A percentile compares a stretch with the other conserved stretches of the same genome.
Evolutionary conservation across 2,888 invertebrate genomes (phyloP).

Genomic region (Eristalis intricaria): DNA sequence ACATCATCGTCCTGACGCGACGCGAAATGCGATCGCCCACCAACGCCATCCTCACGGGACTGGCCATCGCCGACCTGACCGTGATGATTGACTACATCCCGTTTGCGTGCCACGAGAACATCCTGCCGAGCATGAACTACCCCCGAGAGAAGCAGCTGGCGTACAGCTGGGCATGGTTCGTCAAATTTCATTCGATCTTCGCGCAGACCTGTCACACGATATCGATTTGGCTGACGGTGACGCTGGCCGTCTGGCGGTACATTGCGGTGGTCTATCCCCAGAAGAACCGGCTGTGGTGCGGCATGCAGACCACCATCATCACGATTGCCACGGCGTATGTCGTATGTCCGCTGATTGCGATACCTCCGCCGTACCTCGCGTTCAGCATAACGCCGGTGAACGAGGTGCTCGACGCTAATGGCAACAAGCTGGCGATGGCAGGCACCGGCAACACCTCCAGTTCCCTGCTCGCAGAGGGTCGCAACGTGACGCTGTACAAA

Average conservation of each 20-base stretch:
- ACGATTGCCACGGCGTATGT: slow-evolving; percentile 91
- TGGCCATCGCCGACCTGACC: slow-evolving; percentile 95
- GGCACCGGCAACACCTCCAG: slow-evolving; percentile 63
- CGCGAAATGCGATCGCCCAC: slow-evolving; percentile 96
- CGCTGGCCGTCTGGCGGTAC: slow-evolving; percentile 95
- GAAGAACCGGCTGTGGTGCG: slow-evolving; percentile 91
- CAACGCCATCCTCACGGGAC: slow-evolving; percentile 93
- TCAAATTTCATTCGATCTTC: slow-evolving; percentile 95
- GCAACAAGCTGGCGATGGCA: slow-evolving; percentile 73
- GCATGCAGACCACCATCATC: slow-evolving; percentile 88
- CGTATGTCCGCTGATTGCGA: slow-evolving; percentile 88
- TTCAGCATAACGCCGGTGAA: slow-evolving; percentile 86
- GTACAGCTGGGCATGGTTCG: slow-evolving; percentile 91
- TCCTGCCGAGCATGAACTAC: slow-evolving; percentile 82
- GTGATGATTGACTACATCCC: slow-evolving; percentile 98
- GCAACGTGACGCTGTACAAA: slow-evolving; percentile 88
- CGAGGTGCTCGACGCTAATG: slow-evolving; percentile 80
- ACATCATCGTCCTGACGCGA: slow-evolving; percentile 93
- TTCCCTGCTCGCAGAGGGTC: slow-evolving; percentile 72
- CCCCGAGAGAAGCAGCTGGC: slow-evolving; percentile 83
- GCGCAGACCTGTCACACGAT: slow-evolving; percentile 94
- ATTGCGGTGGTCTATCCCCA: slow-evolving; percentile 92
- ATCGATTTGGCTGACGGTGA: slow-evolving; percentile 95
- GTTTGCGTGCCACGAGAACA: slow-evolving; percentile 90
- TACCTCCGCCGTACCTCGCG: slow-evolving; percentile 88